phyloP scores from a whole-genome alignment of 1,140 invertebrate species.

The Paralvinella palmiformis region DNA sequence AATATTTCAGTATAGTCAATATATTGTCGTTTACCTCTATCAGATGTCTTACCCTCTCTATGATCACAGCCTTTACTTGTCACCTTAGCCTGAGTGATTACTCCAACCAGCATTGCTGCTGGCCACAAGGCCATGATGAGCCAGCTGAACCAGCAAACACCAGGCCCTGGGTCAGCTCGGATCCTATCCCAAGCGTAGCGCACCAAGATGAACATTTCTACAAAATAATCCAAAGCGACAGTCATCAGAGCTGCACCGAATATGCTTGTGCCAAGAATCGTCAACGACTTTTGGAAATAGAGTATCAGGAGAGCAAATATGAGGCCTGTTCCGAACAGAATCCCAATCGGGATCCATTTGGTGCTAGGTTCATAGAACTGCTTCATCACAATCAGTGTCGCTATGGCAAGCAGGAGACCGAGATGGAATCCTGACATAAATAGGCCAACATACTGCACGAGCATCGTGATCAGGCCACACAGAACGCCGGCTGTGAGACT shows the following conservation, averaged over 20 bases:
- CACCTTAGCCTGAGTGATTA: conserved; percentile 63
- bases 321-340: conserved; percentile 62
- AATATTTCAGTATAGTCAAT: too few relatives aligned
- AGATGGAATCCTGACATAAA: conserved; percentile 78
- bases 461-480: conserved; percentile 70
- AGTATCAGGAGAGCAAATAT: conserved; percentile 66
- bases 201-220: conserved; percentile 58
- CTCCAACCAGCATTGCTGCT: conserved; percentile 61
- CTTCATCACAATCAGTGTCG: conserved; percentile 49
- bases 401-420: conserved; percentile 57
- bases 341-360: conserved; percentile 64
- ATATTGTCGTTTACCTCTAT: too few relatives aligned
- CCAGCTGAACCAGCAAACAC: conserved; percentile 71
- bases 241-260: conserved; percentile 70
- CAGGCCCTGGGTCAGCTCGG: conserved; percentile 25
- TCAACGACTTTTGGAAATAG: conserved; percentile 67
- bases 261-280: conserved; percentile 68
- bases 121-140: conserved; percentile 69
- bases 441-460: conserved; percentile 75
- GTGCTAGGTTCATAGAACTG: conserved; percentile 48
- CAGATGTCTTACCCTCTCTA: conserved; percentile 43
- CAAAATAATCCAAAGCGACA: conserved; percentile 68
- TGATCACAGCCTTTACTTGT: conserved; percentile 67
- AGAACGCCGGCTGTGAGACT: conserved; percentile 68
- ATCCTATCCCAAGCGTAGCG: conserved; percentile 63